Evolutionary conservation across 53 echinoderm and acorn worm genomes (phyloP).

Genomic region (Hippasteria phrygiana): DNA sequence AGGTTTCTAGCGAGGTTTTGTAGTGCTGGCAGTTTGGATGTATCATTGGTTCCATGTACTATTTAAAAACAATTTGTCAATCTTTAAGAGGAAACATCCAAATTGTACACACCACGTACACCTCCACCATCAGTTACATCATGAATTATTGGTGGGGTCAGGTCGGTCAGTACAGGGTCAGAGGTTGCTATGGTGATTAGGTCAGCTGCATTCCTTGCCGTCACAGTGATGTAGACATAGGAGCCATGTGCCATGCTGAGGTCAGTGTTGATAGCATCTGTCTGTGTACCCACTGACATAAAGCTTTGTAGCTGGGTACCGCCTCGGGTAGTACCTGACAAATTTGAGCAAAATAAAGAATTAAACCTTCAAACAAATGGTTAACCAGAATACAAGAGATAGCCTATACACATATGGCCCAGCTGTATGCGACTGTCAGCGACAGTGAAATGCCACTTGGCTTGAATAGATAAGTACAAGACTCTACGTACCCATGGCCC

Average conservation of each 20-base stretch:
- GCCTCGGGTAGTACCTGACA: slow-evolving; percentile 54
- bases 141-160: slow-evolving; percentile 55
- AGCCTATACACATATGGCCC: too few relatives aligned
- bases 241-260: slow-evolving; percentile 46
- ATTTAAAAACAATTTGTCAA: too few relatives aligned
- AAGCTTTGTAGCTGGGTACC: slow-evolving; percentile 69
- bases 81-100: not conserved
- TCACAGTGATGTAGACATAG: slow-evolving; percentile 58
- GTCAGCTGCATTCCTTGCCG: slow-evolving; percentile 60
- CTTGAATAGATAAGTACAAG: not conserved
- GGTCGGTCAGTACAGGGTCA: slow-evolving; percentile 37
- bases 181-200: slow-evolving; percentile 47
- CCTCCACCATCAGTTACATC: slow-evolving; percentile 39
- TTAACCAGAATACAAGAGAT: too few relatives aligned
- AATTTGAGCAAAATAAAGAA: not conserved
- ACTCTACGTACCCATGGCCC: slow-evolving; percentile 27
- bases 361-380: too few relatives aligned
- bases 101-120: slow-evolving; percentile 3
- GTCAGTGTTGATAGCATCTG: slow-evolving; percentile 41
- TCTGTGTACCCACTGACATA: slow-evolving; percentile 38
- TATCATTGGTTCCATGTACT: too few relatives aligned
- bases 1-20: too few relatives aligned
- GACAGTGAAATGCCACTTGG: too few relatives aligned
- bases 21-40: too few relatives aligned
- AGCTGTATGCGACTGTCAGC: too few relatives aligned